Conservation (phyloP, 2,888 invertebrate genomes). For the Andrena dorsata region DNA sequence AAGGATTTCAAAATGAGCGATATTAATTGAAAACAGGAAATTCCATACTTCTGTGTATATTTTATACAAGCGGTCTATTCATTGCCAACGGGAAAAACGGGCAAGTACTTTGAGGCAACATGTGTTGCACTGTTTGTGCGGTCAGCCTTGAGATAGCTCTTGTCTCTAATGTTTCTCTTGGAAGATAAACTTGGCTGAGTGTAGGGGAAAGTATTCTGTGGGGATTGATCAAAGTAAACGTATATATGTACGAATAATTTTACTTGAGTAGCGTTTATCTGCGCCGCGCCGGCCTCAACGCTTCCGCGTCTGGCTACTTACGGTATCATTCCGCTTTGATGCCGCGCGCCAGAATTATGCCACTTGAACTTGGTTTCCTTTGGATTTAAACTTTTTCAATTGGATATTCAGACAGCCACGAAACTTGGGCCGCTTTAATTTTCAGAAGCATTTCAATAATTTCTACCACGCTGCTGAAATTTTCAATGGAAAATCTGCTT, state of each 20-base stretch:
- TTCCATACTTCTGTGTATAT: too few species aligned
- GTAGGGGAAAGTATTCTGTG: background rate
- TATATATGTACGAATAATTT: background rate
- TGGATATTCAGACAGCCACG: background rate
- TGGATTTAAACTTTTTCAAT: background rate
- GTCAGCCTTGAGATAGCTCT: too few species aligned
- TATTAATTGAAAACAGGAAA: background rate
- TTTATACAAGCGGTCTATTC: too few species aligned
- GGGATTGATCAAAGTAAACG: background rate
- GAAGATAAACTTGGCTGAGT: background rate
- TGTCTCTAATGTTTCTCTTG: background rate
- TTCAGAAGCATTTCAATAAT: too few species aligned
- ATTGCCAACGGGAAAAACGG: too few species aligned
- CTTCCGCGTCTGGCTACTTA: conserved; percentile 12
- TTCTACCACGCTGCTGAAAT: too few species aligned
- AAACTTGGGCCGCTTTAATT: too few species aligned
- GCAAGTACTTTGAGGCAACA: too few species aligned
- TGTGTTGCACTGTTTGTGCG: too few species aligned
- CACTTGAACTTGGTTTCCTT: conserved; percentile 9
- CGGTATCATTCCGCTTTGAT: conserved; percentile 22
- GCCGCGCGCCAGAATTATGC: conserved; percentile 6
- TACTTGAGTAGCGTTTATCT: conserved; percentile 4
- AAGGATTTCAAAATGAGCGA: background rate
- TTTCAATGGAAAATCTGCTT: too few species aligned
- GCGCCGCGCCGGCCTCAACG: background rate